A percentile compares a stretch with the other conserved stretches of the same genome.
phyloP scores from a whole-genome alignment of 2,888 invertebrate genomes.

The Drosophila kokeensis region DNA sequence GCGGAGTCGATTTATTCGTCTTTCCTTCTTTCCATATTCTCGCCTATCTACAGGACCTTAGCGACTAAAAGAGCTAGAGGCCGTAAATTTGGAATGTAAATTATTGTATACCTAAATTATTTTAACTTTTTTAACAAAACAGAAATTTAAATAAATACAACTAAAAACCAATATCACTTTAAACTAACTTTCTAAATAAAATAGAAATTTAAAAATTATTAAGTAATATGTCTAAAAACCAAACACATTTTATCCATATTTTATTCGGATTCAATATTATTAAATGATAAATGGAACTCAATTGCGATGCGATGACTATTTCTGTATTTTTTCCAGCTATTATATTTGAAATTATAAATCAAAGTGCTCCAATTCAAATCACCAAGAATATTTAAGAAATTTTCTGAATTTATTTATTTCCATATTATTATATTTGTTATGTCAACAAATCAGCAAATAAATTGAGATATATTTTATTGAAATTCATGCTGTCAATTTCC shows the following conservation, averaged over 20 bases:
- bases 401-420: not conserved
- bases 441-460: not conserved
- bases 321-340: not conserved
- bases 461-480: not conserved
- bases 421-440: not conserved
- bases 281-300: not conserved
- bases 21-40: not conserved
- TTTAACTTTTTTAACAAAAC: too few species aligned
- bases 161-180: too few species aligned
- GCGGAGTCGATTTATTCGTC: not conserved
- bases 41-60: not conserved
- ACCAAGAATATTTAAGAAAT: not conserved
- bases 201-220: not conserved
- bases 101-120: too few species aligned
- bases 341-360: not conserved
- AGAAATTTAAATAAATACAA: too few species aligned
- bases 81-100: too few species aligned
- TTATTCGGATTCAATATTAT: not conserved
- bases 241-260: too few species aligned
- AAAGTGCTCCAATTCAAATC: not conserved
- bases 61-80: not conserved
- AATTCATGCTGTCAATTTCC: not conserved
- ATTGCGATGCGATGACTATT: not conserved
- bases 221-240: not conserved
- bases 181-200: too few species aligned